Base-by-base conservation (phyloP, 2,797 vertebrate species). In the Gambusia yucatana region DNA sequence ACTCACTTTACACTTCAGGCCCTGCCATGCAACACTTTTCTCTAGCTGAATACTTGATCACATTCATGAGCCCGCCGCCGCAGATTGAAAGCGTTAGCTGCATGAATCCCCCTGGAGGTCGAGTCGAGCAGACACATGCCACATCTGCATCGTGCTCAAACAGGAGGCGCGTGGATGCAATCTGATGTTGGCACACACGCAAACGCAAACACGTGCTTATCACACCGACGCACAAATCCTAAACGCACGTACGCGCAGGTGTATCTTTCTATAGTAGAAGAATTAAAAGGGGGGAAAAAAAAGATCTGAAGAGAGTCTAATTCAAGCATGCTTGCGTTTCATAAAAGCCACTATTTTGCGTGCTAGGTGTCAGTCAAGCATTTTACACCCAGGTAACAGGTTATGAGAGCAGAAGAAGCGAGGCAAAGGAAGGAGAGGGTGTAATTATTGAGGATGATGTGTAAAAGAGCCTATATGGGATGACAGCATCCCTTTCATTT, bases 401-500 rank as follows among this genome's bases (percentile, higher is more conserved):
- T 80, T 87, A 78, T 86, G 82, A 83, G 81, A 83, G 76, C 72
- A 82, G 72, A 85, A 86, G 88, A 86, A 91, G 88, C n/a, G 69
- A 92, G 83, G 88, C 88, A 50, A 89, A 80, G 87, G 84, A 90
- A 91, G 78, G 88, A 87, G 90, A 88, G 90, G 84, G 92, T 93
- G 90, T 94, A 95, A 95, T 95, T 95, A 94, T 91, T 87, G 86
- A 89, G 89, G 90, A 92, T 93, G 93, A 93, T 95, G 93, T 92
- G 92, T 93, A 90, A 82, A 87, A 91, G 88, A 84, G 91, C 89
- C 91, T 82, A 91, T 91, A 91, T 80, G 89, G 88, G 92, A 89
- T 85, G 94, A 94, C 93, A 92, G 92, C 92, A 88, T 91, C 84
- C 91, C 92, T 94, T 95, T 95, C 90, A 95, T 95, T 95, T 92